Evolutionary conservation across 2,797 vertebrate genomes (phyloP).

Genomic region (Glossophaga mutica): DNA sequence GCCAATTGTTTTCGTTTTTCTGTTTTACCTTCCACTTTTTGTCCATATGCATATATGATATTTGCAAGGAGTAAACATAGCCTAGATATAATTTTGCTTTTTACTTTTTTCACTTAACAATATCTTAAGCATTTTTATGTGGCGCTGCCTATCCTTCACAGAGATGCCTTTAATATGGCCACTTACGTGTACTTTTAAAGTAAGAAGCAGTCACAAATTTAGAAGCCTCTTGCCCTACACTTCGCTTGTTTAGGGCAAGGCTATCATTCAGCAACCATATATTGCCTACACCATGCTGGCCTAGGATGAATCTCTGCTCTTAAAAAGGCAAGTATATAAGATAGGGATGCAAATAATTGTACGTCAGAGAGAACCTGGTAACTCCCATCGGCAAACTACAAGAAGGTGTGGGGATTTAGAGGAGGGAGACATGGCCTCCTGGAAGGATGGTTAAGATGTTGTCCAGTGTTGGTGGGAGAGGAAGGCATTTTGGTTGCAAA

Average conservation of each 20-base stretch:
- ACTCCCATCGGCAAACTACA: not conserved
- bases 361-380: not conserved
- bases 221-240: not conserved
- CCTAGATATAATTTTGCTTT: not conserved
- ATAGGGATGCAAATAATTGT: not conserved
- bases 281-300: not conserved
- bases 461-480: not conserved
- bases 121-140: not conserved
- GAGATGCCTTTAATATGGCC: not conserved
- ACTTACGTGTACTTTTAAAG: not conserved
- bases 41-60: conserved; percentile 22
- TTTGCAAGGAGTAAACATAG: conserved; percentile 17
- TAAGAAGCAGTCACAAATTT: not conserved
- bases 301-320: not conserved
- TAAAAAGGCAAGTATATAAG: not conserved
- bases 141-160: not conserved
- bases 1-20: conserved; percentile 41
- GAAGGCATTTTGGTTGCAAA: not conserved
- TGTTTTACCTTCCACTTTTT: conserved; percentile 47
- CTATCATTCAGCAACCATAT: not conserved
- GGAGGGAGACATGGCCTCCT: not conserved
- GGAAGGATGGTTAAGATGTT: not conserved
- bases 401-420: not conserved
- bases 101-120: not conserved
- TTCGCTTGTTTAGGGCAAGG: not conserved